Percentiles rank a stretch among this genome's conserved stretches.
These are phyloP conservation scores for Cerastis rubricosa DNA, from an alignment of 2,888 invertebrate species.

Conservation along the genomic window DNA sequence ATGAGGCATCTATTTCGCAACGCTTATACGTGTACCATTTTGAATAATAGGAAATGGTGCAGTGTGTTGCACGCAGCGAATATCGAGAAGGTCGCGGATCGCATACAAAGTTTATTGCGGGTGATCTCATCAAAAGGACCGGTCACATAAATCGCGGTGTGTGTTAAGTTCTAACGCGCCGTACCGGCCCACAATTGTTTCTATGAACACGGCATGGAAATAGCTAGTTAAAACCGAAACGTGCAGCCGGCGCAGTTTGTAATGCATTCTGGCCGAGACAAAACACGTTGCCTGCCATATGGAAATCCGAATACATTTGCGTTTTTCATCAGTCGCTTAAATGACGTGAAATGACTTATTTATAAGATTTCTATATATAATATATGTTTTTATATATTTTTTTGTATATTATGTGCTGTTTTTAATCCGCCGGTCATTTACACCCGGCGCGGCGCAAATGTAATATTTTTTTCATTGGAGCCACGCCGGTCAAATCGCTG, in stretches of 20 bases:
- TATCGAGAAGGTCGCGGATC: constrained; percentile 86
- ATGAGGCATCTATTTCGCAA: constrained; percentile 87
- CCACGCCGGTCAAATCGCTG: no score
- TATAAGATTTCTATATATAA: no score
- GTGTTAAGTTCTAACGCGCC: constrained; percentile 90
- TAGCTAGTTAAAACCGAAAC: constrained; percentile 82
- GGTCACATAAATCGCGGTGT: constrained; percentile 89
- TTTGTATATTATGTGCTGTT: no score
- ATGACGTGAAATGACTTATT: no score
- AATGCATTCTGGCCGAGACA: constrained; percentile 71
- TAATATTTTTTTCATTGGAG: no score
- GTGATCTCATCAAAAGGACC: constrained; percentile 90
- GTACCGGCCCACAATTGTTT: constrained; percentile 90
- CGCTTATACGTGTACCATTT: constrained; percentile 79
- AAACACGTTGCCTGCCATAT: no score
- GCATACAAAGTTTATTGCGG: constrained; percentile 88
- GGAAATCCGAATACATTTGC: no score
- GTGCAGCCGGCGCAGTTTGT: constrained; percentile 70
- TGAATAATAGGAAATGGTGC: constrained; percentile 89
- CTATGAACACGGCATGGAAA: constrained; percentile 91
- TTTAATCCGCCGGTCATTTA: no score
- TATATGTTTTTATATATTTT: no score
- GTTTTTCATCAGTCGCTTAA: no score
- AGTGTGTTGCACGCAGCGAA: constrained; percentile 85
- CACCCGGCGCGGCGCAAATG: no score